phyloP scores from a whole-genome alignment of 2,888 invertebrate species.

The Tipula vernalis region DNA sequence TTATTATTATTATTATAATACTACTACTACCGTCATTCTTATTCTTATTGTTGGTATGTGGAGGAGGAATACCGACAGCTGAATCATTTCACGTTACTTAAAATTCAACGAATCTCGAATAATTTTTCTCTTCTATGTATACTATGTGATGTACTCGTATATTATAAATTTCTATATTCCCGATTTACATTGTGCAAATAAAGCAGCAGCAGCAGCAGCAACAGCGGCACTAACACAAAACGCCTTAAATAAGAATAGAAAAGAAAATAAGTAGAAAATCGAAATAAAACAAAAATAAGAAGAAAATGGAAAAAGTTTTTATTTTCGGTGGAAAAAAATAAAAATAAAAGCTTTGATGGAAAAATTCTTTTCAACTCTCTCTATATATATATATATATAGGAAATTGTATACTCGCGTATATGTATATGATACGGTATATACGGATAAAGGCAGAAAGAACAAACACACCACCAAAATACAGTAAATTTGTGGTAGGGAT shows the following conservation, averaged over 20 bases:
- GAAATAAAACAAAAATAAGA: not conserved
- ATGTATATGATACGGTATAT: not conserved
- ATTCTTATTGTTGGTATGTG: not conserved
- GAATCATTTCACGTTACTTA: not conserved
- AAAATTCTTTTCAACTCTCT: not conserved
- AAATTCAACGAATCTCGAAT: not conserved
- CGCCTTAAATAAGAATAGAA: not conserved
- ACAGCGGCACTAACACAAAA: not conserved
- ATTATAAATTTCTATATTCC: not conserved
- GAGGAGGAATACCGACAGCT: not conserved
- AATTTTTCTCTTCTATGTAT: not conserved
- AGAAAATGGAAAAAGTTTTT: not conserved
- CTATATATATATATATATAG: not conserved
- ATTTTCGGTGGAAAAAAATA: not conserved
- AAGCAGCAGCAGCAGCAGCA: not conserved
- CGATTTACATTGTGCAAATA: not conserved
- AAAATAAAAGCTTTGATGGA: not conserved
- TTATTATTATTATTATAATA: not conserved
- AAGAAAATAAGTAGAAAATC: not conserved
- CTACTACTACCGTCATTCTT: not conserved
- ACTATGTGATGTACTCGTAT: not conserved
- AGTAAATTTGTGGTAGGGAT: not conserved
- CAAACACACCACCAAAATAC: not conserved
- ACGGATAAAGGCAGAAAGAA: not conserved
- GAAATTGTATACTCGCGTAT: not conserved